A percentile compares a stretch with the other conserved stretches of the same genome.
Conservation (phyloP, 2,797 vertebrate species). For the Poliocrania exsul region DNA sequence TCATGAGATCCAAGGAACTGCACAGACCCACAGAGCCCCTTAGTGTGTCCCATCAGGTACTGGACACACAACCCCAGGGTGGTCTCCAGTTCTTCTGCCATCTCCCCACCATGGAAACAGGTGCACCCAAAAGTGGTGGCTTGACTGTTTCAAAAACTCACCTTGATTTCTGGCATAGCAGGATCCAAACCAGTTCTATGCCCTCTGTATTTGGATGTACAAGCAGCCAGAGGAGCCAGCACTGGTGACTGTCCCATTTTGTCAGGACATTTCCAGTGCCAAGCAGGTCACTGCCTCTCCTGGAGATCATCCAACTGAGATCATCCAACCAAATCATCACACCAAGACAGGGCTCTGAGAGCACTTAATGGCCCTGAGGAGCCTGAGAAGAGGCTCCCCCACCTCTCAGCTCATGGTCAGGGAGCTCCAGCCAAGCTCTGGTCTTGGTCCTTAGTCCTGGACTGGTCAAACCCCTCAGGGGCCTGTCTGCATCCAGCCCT, state of each 20-base stretch:
- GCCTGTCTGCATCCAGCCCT: background rate
- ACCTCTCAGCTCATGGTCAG: background rate
- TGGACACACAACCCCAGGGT: rapidly evolving
- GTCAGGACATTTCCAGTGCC: rapidly evolving
- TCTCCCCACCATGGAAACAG: rapidly evolving
- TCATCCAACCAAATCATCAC: background rate
- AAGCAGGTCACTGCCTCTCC: background rate
- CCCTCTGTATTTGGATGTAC: background rate
- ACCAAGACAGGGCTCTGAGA: background rate
- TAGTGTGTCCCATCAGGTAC: background rate
- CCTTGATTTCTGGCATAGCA: background rate
- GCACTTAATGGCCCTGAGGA: background rate
- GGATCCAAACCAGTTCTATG: background rate
- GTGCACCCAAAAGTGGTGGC: background rate
- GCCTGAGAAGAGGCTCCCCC: background rate
- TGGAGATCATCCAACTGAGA: too few species aligned
- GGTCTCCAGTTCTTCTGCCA: background rate
- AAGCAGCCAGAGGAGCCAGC: background rate
- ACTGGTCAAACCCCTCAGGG: background rate
- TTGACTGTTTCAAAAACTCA: background rate
- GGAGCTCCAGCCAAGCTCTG: background rate
- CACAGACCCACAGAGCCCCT: background rate
- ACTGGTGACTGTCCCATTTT: rapidly evolving
- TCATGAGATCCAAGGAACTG: background rate
- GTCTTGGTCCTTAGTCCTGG: background rate